Evolutionary conservation across 2,888 invertebrate species (phyloP).

Genomic region (Pterostichus madidus): DNA sequence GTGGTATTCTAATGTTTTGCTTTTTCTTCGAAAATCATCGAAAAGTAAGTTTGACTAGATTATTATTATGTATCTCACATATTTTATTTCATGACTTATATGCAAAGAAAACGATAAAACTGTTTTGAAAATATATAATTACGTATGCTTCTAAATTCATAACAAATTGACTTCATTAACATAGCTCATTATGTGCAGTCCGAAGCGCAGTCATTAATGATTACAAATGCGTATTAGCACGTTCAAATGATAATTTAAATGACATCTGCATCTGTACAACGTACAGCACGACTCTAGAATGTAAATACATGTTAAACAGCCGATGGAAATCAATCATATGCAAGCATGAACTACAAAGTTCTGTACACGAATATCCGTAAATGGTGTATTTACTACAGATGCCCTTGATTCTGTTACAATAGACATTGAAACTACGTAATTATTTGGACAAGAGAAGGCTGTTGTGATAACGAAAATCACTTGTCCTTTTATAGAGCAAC

Average conservation of each 20-base stretch:
- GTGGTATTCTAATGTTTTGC: too few species aligned
- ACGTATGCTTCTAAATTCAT: background rate
- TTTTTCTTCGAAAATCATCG: too few species aligned
- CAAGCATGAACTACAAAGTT: background rate
- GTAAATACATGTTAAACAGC: background rate
- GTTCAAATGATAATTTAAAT: constrained; percentile 34
- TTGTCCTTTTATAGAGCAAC: constrained; percentile 4
- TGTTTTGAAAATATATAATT: constrained; percentile 29
- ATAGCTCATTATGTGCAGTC: constrained; percentile 31
- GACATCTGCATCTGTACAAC: constrained; percentile 24
- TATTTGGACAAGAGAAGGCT: constrained; percentile 15
- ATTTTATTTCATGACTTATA: background rate
- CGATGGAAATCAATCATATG: constrained; percentile 9
- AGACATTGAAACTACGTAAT: constrained; percentile 20
- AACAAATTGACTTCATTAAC: constrained; percentile 28
- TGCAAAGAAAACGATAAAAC: background rate
- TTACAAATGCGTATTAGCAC: constrained; percentile 42
- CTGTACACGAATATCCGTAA: constrained; percentile 4
- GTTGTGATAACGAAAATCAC: background rate
- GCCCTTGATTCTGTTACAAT: constrained; percentile 23
- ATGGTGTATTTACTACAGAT: constrained; percentile 20
- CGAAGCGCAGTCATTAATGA: background rate
- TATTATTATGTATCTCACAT: too few species aligned
- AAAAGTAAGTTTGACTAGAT: too few species aligned
- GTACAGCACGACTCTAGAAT: constrained; percentile 3